Percentiles rank a stretch among this genome's conserved stretches.
These are phyloP conservation scores for Pangasius larnaudii DNA, from an alignment of 2,797 vertebrate genomes.

Conservation along the genomic window DNA sequence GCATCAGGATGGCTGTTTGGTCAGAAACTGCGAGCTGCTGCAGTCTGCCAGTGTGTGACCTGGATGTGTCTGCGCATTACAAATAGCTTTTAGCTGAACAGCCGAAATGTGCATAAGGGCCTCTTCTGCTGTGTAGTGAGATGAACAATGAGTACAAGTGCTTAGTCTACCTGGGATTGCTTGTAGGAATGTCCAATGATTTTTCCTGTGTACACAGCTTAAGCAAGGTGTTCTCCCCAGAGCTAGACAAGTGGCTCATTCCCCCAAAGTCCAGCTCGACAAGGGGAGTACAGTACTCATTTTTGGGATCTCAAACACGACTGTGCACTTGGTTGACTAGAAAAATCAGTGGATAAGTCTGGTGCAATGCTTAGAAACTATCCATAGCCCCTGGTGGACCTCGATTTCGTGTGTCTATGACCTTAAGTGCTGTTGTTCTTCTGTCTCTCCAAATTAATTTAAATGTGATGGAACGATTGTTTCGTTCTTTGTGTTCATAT, in stretches of 20 bases:
- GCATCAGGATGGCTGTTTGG: constrained; percentile 23
- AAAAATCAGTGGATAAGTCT: constrained; percentile 20
- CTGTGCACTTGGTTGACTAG: constrained; percentile 9
- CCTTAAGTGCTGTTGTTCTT: neutral
- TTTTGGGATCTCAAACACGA: constrained; percentile 49
- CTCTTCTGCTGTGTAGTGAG: constrained; percentile 33
- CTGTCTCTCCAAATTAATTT: neutral
- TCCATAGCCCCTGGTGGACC: constrained; percentile 18
- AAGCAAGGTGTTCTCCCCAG: constrained; percentile 61
- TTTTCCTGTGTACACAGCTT: constrained; percentile 64
- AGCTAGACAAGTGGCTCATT: constrained; percentile 57
- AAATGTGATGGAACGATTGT: neutral
- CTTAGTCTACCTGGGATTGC: constrained; percentile 43
- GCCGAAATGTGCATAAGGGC: constrained; percentile 7
- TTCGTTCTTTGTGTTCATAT: constrained; percentile 30
- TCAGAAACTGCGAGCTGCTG: constrained; percentile 18
- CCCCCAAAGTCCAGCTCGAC: constrained; percentile 53
- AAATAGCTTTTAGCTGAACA: constrained; percentile 23
- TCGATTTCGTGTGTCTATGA: constrained; percentile 35
- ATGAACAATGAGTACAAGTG: constrained; percentile 36
- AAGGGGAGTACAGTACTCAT: constrained; percentile 62
- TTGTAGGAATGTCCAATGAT: constrained; percentile 59
- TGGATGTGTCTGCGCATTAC: constrained; percentile 34
- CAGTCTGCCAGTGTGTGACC: constrained; percentile 26
- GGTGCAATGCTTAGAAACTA: constrained; percentile 41